Base-by-base conservation (phyloP, 2,888 invertebrate species). In the Agrypnus murinus region DNA sequence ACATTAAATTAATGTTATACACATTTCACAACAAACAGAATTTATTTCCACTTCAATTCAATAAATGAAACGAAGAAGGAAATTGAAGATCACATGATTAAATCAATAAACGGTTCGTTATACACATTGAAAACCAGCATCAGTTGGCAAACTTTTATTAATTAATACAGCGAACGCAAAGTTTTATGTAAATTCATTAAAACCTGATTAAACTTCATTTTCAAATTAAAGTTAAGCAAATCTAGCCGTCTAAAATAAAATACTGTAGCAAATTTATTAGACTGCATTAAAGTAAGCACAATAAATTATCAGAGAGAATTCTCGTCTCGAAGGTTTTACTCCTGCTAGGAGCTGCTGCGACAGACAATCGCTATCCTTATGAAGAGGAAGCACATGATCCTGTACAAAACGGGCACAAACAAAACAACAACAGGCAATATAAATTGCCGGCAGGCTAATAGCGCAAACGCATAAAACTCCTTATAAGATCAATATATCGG, bases 381-480 rank as follows among this genome's bases (percentile, higher is more conserved):
- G 53, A 67, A 67, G 50, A 59, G 58, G 46, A 46, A 67, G 50
- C 62, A 34, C 55, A 67, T 67, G 62, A 67, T 67, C 53, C 67
- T 62, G 46, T 32, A 58, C 58, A 62, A 25, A 67, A 34, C 46
- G 60, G 60, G 62, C 40, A 67, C 67, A 68, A 71, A 68, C 69
- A 69, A 67, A 73, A 70, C 73, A 73, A 70, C 73, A 75, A 72
- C 72, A 66, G 62, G 74, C 25, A 76, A 70, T 75, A 75, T 77
- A 77, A 77, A 77, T 75, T 77, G 73, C 73, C 72, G 65, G 67
- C 70, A 74, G 74, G 74, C 74, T 77, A 77, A 77, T 77, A 75
- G 77, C 77, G 76, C 75, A 77, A 76, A 77, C 76, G 75, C 77
- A 77, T 77, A 77, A 76, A 77, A 75, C 76, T 77, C 76, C 77